phyloP scores from a whole-genome alignment of 2,797 vertebrate genomes.

The Melanotaenia parkinsoni region DNA sequence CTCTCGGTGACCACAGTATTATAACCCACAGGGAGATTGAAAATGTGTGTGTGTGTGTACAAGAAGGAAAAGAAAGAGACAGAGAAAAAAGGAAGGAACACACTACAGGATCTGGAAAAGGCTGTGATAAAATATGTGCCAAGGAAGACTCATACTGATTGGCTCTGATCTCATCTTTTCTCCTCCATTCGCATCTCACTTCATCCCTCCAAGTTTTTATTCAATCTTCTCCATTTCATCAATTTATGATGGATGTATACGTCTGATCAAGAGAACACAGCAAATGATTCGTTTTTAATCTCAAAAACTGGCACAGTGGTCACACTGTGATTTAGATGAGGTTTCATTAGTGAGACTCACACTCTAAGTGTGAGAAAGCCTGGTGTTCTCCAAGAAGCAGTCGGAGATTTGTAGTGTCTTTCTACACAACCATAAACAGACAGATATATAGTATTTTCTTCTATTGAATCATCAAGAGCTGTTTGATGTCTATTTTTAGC shows the following conservation, averaged over 20 bases:
- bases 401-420: constrained; percentile 19
- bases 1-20: constrained; percentile 58
- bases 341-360: constrained; percentile 36
- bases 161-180: constrained; percentile 15
- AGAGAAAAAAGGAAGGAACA: constrained; percentile 6
- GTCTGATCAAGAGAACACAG: constrained; percentile 44
- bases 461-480: neutral
- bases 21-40: constrained; percentile 18
- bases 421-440: constrained; percentile 4
- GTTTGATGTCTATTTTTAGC: constrained; percentile 21
- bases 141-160: constrained; percentile 16
- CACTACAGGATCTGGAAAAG: constrained; percentile 19
- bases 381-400: constrained; percentile 4
- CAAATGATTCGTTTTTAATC: constrained; percentile 44
- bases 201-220: constrained; percentile 19
- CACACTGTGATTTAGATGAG: constrained; percentile 31
- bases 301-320: constrained; percentile 17
- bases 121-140: constrained; percentile 2
- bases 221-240: constrained; percentile 17
- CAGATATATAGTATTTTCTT: neutral
- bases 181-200: constrained; percentile 8
- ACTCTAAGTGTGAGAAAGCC: constrained; percentile 20
- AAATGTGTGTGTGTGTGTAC: constrained; percentile 17
- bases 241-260: constrained; percentile 42
- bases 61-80: neutral